Percentiles rank a stretch among this genome's conserved stretches.
Conservation (phyloP, 2,888 invertebrate genomes). For the Heteropelma amictum region DNA sequence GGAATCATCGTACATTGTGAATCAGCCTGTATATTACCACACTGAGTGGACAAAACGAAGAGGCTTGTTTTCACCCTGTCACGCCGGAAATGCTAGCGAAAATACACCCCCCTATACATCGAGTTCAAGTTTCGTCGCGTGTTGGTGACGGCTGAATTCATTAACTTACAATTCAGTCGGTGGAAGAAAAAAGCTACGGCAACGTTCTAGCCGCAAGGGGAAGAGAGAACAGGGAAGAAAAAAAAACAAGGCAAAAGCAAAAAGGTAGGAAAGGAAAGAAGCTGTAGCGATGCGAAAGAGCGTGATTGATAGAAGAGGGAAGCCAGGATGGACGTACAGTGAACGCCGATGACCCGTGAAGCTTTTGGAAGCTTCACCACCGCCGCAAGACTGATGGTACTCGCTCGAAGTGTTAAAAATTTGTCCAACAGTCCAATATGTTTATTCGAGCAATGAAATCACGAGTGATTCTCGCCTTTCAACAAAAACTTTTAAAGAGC, state of each 20-base stretch:
- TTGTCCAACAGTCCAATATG: constrained; percentile 52
- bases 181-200: constrained; percentile 27
- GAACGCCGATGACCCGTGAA: constrained; percentile 70
- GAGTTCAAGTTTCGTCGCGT: constrained; percentile 49
- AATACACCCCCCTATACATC: neutral
- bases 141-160: constrained; percentile 53
- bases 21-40: neutral
- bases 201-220: too few species aligned
- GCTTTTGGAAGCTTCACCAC: constrained; percentile 39
- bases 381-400: constrained; percentile 63
- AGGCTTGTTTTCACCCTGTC: constrained; percentile 19
- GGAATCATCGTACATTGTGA: too few species aligned
- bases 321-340: constrained; percentile 67
- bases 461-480: neutral
- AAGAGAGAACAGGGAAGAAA: neutral
- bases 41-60: constrained; percentile 20
- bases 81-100: neutral
- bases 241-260: neutral
- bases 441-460: neutral
- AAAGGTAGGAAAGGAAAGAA: constrained; percentile 6
- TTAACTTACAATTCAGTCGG: constrained; percentile 28
- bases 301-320: constrained; percentile 62
- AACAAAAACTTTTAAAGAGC: too few species aligned
- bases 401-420: constrained; percentile 60
- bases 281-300: constrained; percentile 37